Conservation (phyloP, 2,888 invertebrate genomes). For the Congeria kusceri region DNA sequence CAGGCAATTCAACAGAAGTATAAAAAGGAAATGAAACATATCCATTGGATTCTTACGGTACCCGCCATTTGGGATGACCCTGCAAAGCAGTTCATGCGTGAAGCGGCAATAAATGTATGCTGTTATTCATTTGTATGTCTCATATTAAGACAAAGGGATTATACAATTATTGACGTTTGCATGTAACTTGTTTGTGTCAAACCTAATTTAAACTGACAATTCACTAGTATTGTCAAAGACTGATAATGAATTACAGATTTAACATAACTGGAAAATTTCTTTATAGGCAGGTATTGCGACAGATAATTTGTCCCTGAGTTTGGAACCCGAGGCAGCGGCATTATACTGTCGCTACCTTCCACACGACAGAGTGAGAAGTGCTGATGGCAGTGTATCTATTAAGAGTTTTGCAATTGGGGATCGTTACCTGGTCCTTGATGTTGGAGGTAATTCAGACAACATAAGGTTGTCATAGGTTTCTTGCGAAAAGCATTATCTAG, state of each 20-base stretch:
- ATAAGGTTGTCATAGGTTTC: no score
- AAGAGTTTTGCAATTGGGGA: constrained; percentile 31
- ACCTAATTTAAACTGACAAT: no score
- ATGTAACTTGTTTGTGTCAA: background rate
- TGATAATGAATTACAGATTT: background rate
- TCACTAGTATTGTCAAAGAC: no score
- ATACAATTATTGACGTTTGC: background rate
- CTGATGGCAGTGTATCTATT: constrained; percentile 5
- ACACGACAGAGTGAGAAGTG: background rate
- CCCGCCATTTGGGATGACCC: constrained; percentile 46
- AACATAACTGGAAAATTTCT: background rate
- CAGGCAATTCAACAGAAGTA: background rate
- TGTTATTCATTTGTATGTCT: no score
- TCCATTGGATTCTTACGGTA: constrained; percentile 42
- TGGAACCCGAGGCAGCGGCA: constrained; percentile 56
- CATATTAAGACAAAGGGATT: no score
- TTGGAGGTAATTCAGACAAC: constrained; percentile 39
- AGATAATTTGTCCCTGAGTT: constrained; percentile 39
- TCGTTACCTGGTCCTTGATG: constrained; percentile 52
- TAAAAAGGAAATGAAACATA: background rate
- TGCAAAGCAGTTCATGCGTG: constrained; percentile 49
- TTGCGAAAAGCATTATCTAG: no score
- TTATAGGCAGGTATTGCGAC: constrained; percentile 39
- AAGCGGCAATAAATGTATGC: constrained; percentile 42
- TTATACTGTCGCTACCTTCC: constrained; percentile 47